Evolutionary conservation across 2,113 vertebrate species (phyloP), one percentile per base, ranked within the genome.

Genomic region (Platysternon megacephalum): DNA sequence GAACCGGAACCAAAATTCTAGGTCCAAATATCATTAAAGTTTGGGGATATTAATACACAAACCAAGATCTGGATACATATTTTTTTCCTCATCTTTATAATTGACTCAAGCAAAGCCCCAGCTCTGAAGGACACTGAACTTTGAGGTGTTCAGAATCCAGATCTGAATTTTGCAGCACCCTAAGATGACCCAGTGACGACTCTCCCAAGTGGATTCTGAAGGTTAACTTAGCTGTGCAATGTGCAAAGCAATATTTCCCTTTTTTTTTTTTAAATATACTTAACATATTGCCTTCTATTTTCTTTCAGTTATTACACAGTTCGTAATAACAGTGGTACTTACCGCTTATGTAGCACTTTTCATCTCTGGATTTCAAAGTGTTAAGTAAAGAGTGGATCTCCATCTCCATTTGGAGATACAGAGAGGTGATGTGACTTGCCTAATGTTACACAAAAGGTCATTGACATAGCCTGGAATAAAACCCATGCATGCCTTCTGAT

Each of bases 141-240:
- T 29, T 3, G 14, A 58, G 42, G 0, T 11, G 68, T 11, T 82
- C 19, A 35, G 44, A 83, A 29, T 35, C 26, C 0, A 0, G 21
- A 44, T 22, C 51, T 1, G 0, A 48, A 32, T 79, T 86, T 87
- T 72, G 52, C 44, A 53, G 35, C 49, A 6, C 39, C 4, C 17
- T 74, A 74, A 39, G 68, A 8, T 74, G 21, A 74, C 39, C n/a
- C 68, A 39, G 8, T 72, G n/a, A 22, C 17, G 5, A 21, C 22
- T 80, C 3, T 6, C 49, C 46, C 79, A 14, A 61, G 39, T 3
- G 14, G 17, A 65, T 46, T 39, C 76, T 0, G 5, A 55, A 7
- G 35, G 7, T 32, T 81, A 83, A 4, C 17, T 58, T 46, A 51
- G 76, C 35, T 48, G 7, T 4, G 44, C 1, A 0, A 16, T 32